These are phyloP conservation scores for Scalopus aquaticus DNA, from an alignment of 2,113 vertebrate genomes.

Conservation along the genomic window DNA sequence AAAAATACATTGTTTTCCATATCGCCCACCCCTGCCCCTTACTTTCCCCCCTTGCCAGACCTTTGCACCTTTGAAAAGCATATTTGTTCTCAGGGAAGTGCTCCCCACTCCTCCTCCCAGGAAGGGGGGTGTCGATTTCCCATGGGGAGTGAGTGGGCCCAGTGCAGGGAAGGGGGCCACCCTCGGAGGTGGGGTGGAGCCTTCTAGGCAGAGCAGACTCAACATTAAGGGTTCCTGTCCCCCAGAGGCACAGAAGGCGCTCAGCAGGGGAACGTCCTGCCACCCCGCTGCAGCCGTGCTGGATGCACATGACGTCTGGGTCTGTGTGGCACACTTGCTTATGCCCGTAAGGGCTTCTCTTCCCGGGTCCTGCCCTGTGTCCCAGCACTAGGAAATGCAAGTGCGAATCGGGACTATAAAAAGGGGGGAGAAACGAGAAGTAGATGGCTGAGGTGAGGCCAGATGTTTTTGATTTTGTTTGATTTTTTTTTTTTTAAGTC, in stretches of 20 bases:
- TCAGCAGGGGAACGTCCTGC: neutral
- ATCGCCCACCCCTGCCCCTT: neutral
- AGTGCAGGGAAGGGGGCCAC: neutral
- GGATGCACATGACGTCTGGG: fast-evolving
- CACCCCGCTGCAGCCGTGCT: fast-evolving
- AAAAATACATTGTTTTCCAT: slow-evolving; percentile 70
- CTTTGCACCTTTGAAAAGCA: slow-evolving; percentile 73
- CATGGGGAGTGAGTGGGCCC: neutral
- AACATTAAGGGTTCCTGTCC: neutral
- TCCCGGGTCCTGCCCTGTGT: fast-evolving
- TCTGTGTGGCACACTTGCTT: neutral
- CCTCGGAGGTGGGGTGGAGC: neutral
- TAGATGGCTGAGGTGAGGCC: neutral
- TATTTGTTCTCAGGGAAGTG: slow-evolving; percentile 51
- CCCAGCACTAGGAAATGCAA: neutral
- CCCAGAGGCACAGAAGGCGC: neutral
- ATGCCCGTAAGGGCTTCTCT: neutral
- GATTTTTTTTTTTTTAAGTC: neutral
- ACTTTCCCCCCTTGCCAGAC: slow-evolving; percentile 17
- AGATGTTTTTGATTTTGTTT: neutral
- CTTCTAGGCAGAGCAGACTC: neutral
- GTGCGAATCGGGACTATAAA: neutral
- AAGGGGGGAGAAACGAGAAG: neutral
- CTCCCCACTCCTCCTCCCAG: slow-evolving; percentile 3
- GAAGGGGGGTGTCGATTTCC: neutral